Percentiles rank a stretch among this genome's conserved stretches.
Conservation (phyloP, 2,113 vertebrate species). For the Corythornis cristatus region DNA sequence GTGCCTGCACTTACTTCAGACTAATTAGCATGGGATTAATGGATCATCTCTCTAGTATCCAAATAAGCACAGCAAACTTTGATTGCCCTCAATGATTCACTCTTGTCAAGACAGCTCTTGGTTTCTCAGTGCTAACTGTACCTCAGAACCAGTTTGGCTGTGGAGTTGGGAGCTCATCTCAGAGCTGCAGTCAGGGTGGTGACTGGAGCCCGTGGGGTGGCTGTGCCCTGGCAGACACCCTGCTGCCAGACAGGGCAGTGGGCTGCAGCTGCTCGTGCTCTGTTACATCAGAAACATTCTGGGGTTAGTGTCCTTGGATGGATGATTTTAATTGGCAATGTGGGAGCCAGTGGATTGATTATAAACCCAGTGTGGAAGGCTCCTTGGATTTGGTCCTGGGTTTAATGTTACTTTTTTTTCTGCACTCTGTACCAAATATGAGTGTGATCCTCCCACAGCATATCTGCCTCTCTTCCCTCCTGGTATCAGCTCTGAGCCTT, state of each 20-base stretch:
- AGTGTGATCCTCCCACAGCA: not conserved
- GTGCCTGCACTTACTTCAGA: conserved; percentile 37
- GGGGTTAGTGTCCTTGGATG: not conserved
- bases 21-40: conserved; percentile 61
- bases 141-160: not conserved
- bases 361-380: not conserved
- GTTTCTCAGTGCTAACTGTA: not conserved
- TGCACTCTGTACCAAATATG: not conserved
- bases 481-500: not conserved
- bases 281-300: not conserved
- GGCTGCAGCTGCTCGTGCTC: not conserved
- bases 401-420: not conserved
- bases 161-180: not conserved
- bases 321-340: not conserved
- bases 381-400: not conserved
- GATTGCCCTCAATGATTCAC: conserved; percentile 37
- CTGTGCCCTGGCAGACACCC: not conserved
- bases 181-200: accelerated
- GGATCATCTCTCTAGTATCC: conserved; percentile 45
- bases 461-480: not conserved
- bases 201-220: not conserved
- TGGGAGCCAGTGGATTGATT: not conserved
- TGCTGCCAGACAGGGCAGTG: not conserved
- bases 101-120: not conserved
- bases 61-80: conserved; percentile 57